Base-by-base conservation (phyloP, 1,140 invertebrate species). In the Drosophila baimaii region DNA sequence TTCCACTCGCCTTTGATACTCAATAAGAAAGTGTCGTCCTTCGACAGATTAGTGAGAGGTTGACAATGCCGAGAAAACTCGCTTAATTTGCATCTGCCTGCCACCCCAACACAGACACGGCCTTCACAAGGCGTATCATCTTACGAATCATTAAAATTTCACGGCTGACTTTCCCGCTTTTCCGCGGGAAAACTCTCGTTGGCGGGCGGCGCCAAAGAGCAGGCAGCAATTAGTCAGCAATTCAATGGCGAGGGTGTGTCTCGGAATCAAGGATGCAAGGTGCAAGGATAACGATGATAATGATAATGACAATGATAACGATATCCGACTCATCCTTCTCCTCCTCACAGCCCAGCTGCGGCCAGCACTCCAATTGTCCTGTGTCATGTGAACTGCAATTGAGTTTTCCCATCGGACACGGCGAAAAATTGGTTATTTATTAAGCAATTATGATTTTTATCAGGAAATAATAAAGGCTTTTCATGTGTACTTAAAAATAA, bases 111-210 rank as follows among this genome's bases (percentile, higher is more conserved):
- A n/a, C 47, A 4, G 10, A 27, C n/a, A 21, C 12, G 19, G 39
- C 6, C 64, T 86, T 76, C 51, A 83, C 90, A 90, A 79, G 80
- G 83, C 81, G 68, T 90, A 90, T 90, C 88, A 89, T 46, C 78
- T 90, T 90, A 89, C 88, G 57, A 81, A 79, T 90, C 88, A 90
- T 90, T 90, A 90, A 90, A 90, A 90, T 84, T 89, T 90, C 75
- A 84, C 75, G 80, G 77, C 77, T 89, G 84, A 83, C 83, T 83
- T 72, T 85, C 58, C 44, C 54, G n/a, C 72, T 49, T 51, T 47
- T 55, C 49, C 52, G n/a, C 31, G 23, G 25, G 35, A 27, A 35
- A 61, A 68, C 61, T 49, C 49, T 54, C 13, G n/a, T 76, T 39
- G 41, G 8, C 46, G n/a, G 33, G 37, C 66, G 56, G 49, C 81